These are phyloP conservation scores for Rhorus exstirpatorius DNA, from an alignment of 2,888 invertebrate genomes.

Conservation along the genomic window DNA sequence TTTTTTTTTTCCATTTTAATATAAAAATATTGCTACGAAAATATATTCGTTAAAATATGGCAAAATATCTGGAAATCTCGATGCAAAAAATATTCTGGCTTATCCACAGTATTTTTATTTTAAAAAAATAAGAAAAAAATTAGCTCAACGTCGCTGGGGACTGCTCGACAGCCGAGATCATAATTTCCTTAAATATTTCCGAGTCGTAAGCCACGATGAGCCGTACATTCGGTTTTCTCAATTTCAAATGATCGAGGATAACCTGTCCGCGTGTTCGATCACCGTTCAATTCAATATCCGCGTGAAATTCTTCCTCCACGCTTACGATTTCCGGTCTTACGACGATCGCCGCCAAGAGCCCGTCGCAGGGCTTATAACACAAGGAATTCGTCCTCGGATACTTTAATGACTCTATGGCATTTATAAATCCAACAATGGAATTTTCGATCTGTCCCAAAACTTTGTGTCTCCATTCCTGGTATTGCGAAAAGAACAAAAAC, in stretches of 20 bases:
- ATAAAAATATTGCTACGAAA: neutral
- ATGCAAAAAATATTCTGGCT: too few relatives aligned
- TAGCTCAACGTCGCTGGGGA: too few relatives aligned
- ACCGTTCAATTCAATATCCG: slow-evolving; percentile 88
- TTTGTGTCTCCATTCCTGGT: slow-evolving; percentile 83
- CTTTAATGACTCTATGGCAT: slow-evolving; percentile 78
- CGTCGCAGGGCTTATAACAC: slow-evolving; percentile 87
- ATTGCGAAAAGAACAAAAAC: too few relatives aligned
- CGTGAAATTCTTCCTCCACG: slow-evolving; percentile 82
- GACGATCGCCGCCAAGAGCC: slow-evolving; percentile 86
- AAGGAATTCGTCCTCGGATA: slow-evolving; percentile 60
- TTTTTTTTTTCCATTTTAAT: neutral
- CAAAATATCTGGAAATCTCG: too few relatives aligned
- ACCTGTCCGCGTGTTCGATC: slow-evolving; percentile 89
- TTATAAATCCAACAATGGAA: slow-evolving; percentile 68
- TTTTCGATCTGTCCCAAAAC: slow-evolving; percentile 79
- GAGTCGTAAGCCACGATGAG: slow-evolving; percentile 86
- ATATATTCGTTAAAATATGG: neutral
- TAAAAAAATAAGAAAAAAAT: too few relatives aligned
- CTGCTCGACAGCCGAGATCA: slow-evolving; percentile 85
- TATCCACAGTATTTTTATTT: too few relatives aligned
- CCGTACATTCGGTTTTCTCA: slow-evolving; percentile 84
- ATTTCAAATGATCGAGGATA: slow-evolving; percentile 87
- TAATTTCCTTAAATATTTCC: slow-evolving; percentile 86
- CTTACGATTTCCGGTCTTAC: slow-evolving; percentile 85